phyloP scores from a whole-genome alignment of 1,140 invertebrate genomes.

The Solenopsis invicta region DNA sequence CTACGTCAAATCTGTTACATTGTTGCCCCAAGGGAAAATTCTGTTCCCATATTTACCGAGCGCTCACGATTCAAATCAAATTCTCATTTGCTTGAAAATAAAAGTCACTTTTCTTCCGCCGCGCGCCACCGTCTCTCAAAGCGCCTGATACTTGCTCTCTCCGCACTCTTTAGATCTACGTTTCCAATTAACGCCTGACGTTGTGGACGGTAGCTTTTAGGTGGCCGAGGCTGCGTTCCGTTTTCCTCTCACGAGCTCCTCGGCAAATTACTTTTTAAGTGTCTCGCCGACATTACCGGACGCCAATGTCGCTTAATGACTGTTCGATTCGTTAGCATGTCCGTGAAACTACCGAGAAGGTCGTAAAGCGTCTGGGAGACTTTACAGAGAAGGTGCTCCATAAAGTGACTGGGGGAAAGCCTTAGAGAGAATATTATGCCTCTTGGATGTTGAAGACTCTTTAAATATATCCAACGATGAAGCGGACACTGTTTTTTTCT shows the following conservation, averaged over 20 bases:
- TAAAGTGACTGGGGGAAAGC: conserved; percentile 8
- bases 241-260: conserved; percentile 44
- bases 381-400: not conserved
- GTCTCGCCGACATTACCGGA: conserved; percentile 51
- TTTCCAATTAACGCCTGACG: conserved; percentile 67
- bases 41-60: not conserved
- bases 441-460: not conserved
- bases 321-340: conserved; percentile 51
- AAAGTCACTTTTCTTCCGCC: conserved; percentile 6
- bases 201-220: conserved; percentile 30
- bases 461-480: not conserved
- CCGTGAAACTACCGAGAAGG: conserved; percentile 14
- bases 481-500: not conserved
- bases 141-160: not conserved
- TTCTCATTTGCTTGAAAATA: conserved; percentile 41
- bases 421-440: not conserved
- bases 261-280: conserved; percentile 73
- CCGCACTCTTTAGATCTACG: not conserved
- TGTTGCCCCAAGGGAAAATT: not conserved
- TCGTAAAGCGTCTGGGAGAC: conserved; percentile 43
- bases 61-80: conserved; percentile 6
- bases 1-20: not conserved
- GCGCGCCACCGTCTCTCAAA: no score
- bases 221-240: conserved; percentile 17
- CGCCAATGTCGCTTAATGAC: conserved; percentile 63